Conservation (phyloP, 2,797 vertebrate genomes). For the Halcyon leucocephala region DNA sequence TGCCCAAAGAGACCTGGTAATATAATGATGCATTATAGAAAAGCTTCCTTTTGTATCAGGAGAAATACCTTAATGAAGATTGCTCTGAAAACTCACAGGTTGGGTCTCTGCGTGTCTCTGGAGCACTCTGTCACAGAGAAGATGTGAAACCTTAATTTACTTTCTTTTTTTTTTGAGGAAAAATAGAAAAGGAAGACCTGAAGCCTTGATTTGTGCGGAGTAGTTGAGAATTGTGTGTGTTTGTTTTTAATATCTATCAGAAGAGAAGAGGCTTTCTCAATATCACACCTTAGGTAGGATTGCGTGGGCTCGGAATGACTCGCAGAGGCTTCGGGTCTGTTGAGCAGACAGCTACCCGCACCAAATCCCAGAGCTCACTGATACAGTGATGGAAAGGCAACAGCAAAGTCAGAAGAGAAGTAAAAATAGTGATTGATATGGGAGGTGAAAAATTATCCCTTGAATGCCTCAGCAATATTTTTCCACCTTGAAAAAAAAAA, state of each 20-base stretch:
- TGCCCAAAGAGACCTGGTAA: neutral
- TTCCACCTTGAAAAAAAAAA: neutral
- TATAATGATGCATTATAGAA: neutral
- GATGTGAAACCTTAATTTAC: constrained; percentile 18
- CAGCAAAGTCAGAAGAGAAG: neutral
- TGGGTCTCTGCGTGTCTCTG: neutral
- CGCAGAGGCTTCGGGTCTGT: neutral
- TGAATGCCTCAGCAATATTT: neutral
- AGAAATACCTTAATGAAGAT: neutral
- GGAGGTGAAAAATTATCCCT: neutral
- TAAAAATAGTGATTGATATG: neutral
- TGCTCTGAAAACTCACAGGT: neutral
- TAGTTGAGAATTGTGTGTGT: neutral
- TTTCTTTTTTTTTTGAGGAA: neutral
- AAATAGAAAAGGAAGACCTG: neutral
- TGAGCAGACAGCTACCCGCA: neutral
- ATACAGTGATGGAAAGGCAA: neutral
- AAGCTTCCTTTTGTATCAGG: neutral
- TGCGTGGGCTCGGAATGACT: neutral
- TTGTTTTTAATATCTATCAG: constrained; percentile 50
- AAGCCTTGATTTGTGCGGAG: neutral
- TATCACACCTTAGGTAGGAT: neutral
- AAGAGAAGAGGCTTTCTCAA: constrained; percentile 36
- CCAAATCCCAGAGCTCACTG: neutral
- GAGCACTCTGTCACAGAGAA: neutral